Percentiles rank a stretch among this genome's conserved stretches.
phyloP scores from a whole-genome alignment of 2,797 vertebrate genomes.

The Phyllotis vaccarum region DNA sequence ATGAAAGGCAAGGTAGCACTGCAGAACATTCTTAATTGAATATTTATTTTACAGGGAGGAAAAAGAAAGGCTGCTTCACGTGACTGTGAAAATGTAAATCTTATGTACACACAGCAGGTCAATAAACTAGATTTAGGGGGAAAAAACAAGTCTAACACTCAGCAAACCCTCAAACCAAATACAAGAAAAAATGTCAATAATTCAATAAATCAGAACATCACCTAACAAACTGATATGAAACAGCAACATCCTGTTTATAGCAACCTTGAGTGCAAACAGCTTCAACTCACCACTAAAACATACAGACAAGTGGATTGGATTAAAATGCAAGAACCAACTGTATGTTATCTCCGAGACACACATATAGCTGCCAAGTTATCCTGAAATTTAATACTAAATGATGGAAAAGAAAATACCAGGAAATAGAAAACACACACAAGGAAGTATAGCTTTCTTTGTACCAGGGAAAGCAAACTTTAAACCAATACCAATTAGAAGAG shows the following conservation, averaged over 20 bases:
- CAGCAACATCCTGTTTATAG: not conserved
- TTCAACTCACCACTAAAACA: not conserved
- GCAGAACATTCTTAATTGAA: not conserved
- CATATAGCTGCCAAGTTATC: not conserved
- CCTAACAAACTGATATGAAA: not conserved
- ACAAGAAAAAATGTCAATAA: not conserved
- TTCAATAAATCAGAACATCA: not conserved
- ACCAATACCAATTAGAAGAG: not conserved
- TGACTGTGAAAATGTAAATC: not conserved
- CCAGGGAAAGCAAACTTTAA: not conserved
- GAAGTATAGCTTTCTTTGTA: not conserved
- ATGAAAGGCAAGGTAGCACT: not conserved
- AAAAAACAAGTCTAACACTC: not conserved
- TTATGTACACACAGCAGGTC: not conserved
- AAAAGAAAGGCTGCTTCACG: not conserved
- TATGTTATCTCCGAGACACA: not conserved
- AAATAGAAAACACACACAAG: not conserved
- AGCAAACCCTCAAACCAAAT: not conserved
- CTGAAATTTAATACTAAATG: not conserved
- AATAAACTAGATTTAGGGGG: not conserved
- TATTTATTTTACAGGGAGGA: not conserved
- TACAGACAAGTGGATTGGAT: not conserved
- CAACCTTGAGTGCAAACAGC: not conserved
- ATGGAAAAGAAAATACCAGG: not conserved
- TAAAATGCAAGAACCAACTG: not conserved